phyloP scores from a whole-genome alignment of 1,140 invertebrate species.

The Acarapis woodi region DNA sequence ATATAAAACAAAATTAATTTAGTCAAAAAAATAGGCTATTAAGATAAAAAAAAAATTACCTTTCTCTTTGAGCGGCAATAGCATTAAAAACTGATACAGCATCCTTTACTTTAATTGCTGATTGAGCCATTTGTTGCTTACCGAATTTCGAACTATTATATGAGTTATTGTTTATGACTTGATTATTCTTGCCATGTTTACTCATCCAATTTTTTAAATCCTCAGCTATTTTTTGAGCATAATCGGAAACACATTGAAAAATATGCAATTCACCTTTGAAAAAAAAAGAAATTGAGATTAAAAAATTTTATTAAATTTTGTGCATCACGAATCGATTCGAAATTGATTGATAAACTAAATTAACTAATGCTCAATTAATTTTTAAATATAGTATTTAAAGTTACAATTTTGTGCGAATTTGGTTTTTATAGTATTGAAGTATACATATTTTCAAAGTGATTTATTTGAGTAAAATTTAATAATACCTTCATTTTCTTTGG shows the following conservation, averaged over 20 bases:
- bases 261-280: conserved; percentile 78
- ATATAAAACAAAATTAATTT: not conserved
- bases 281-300: not conserved
- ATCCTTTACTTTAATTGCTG: conserved; percentile 27
- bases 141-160: too few relatives aligned
- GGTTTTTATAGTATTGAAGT: not conserved
- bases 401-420: not conserved
- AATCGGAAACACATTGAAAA: conserved; percentile 37
- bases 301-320: conserved; percentile 1
- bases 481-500: conserved; percentile 9
- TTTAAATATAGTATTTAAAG: not conserved
- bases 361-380: not conserved
- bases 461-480: not conserved
- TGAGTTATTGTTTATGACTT: not conserved
- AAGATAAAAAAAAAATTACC: conserved; percentile 5
- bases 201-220: conserved; percentile 46
- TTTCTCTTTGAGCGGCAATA: conserved; percentile 17
- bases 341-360: not conserved
- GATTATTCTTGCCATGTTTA: conserved; percentile 18
- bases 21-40: too few relatives aligned
- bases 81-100: conserved; percentile 27
- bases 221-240: conserved; percentile 57
- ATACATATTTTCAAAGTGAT: too few relatives aligned
- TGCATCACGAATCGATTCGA: not conserved
- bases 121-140: too few relatives aligned